A percentile compares a stretch with the other conserved stretches of the same genome.
Conservation (phyloP, 2,888 invertebrate genomes). For the Campoletis raptor region DNA sequence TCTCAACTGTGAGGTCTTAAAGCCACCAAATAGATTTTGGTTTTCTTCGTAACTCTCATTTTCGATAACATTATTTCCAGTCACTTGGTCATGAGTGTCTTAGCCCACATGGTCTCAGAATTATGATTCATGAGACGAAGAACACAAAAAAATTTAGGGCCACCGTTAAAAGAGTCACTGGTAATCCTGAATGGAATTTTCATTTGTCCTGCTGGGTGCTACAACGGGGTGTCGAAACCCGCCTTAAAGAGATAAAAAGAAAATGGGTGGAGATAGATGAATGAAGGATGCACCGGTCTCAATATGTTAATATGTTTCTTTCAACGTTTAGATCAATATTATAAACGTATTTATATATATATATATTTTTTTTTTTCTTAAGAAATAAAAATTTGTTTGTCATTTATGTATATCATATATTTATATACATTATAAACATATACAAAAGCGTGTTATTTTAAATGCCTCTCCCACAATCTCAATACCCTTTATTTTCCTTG, state of each 20-base stretch:
- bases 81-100: neutral
- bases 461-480: conserved; percentile 60
- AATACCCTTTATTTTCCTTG: conserved; percentile 38
- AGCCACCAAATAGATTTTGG: neutral
- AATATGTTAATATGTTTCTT: conserved; percentile 65
- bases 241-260: conserved; percentile 33
- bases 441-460: conserved; percentile 41
- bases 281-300: conserved; percentile 26
- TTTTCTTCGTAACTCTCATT: neutral
- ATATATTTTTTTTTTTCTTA: neutral
- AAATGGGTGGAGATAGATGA: conserved; percentile 40
- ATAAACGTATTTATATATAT: conserved; percentile 14
- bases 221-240: conserved; percentile 57
- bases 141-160: conserved; percentile 5
- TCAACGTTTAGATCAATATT: conserved; percentile 48
- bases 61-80: neutral
- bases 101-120: neutral
- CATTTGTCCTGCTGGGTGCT: conserved; percentile 36
- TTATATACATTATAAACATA: neutral
- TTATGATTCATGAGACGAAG: conserved; percentile 39
- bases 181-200: conserved; percentile 58
- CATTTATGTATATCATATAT: conserved; percentile 12
- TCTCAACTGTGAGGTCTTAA: no score
- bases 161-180: conserved; percentile 37
- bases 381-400: conserved; percentile 25